phyloP scores from a whole-genome alignment of 92 coral and sea anemone species.

The Heteractis magnifica region DNA sequence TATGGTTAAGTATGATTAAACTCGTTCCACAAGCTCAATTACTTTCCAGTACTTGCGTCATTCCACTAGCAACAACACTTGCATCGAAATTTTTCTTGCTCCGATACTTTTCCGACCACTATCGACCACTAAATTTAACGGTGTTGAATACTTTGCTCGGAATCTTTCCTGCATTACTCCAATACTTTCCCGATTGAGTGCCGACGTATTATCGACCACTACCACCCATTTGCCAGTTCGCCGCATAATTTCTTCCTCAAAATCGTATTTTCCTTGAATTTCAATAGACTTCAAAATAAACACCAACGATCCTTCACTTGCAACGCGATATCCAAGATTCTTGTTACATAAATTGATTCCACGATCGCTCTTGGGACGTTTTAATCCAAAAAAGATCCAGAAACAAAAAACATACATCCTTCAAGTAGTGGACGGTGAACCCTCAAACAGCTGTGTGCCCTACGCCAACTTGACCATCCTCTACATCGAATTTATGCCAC shows the following conservation, averaged over 20 bases:
- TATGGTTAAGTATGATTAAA: not conserved
- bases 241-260: not conserved
- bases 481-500: conserved; percentile 66
- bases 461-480: conserved; percentile 44
- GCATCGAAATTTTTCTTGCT: not conserved
- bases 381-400: not conserved
- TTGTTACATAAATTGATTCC: not conserved
- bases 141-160: not conserved
- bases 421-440: not conserved
- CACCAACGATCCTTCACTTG: not conserved
- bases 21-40: not conserved
- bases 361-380: not conserved
- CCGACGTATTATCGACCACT: not conserved
- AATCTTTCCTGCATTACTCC: not conserved
- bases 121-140: too few species aligned
- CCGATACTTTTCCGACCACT: not conserved
- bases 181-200: not conserved
- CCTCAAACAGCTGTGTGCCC: conserved; percentile 55
- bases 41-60: not conserved
- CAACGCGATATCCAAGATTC: not conserved
- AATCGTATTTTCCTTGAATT: not conserved
- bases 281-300: not conserved
- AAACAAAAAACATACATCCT: not conserved
- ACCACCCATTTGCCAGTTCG: not conserved
- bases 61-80: not conserved